Conservation (phyloP, 1,140 invertebrate genomes). For the Magallana gigas region DNA sequence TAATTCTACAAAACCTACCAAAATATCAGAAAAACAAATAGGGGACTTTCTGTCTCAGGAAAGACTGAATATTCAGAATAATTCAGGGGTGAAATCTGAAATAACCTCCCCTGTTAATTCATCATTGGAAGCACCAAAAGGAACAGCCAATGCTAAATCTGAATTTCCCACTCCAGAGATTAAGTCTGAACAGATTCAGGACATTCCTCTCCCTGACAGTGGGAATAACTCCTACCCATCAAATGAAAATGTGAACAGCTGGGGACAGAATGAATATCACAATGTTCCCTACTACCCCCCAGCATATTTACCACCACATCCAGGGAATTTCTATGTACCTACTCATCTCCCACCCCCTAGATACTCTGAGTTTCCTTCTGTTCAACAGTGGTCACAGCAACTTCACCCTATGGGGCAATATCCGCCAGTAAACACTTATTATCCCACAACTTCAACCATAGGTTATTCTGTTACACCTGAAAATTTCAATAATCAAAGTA, state of each 20-base stretch:
- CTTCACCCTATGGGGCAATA: neutral
- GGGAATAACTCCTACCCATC: too few relatives aligned
- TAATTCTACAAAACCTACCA: neutral
- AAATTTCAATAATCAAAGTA: neutral
- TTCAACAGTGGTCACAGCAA: neutral
- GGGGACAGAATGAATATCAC: neutral
- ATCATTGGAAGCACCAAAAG: neutral
- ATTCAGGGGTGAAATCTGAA: neutral
- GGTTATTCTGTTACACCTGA: neutral
- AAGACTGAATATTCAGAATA: neutral
- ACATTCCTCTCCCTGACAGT: conserved; percentile 19
- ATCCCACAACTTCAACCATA: neutral
- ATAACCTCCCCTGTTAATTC: neutral
- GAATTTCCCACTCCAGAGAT: neutral
- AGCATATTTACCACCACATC: neutral
- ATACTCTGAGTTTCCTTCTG: neutral
- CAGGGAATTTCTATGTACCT: neutral
- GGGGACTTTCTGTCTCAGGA: neutral
- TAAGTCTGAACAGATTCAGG: conserved; percentile 5
- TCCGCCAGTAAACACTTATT: neutral
- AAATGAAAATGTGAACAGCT: neutral
- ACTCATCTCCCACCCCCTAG: conserved; percentile 3
- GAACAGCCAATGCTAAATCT: neutral
- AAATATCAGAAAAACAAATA: neutral
- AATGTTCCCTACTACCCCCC: neutral